Conservation (phyloP, 1,140 invertebrate species). For the Drosophila aff. region DNA sequence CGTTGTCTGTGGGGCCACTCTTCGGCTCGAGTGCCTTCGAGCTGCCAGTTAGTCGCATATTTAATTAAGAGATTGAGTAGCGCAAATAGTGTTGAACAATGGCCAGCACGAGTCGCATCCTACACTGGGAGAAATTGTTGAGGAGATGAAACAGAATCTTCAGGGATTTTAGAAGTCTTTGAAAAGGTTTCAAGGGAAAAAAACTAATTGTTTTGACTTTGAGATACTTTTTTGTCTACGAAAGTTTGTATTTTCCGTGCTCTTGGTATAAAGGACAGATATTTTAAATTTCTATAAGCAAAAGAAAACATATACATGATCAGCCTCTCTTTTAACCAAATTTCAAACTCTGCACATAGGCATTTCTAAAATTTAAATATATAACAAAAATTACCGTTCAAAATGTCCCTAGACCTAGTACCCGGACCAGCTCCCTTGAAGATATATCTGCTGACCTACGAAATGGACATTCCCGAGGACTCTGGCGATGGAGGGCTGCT, state of each 20-base stretch:
- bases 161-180: neutral
- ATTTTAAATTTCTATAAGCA: no score
- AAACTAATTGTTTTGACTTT: neutral
- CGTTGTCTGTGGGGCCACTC: conserved; percentile 54
- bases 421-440: neutral
- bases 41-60: conserved; percentile 75
- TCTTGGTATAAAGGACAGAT: neutral
- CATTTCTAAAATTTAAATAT: neutral
- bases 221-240: no score
- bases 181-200: neutral
- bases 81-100: conserved; percentile 80
- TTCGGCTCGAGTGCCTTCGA: conserved; percentile 29
- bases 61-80: conserved; percentile 84
- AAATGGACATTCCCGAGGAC: conserved; percentile 20
- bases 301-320: neutral
- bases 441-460: conserved; percentile 41
- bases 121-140: conserved; percentile 51
- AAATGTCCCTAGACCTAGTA: conserved; percentile 32
- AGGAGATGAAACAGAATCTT: neutral
- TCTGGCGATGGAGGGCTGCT: conserved; percentile 3
- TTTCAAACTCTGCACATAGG: neutral
- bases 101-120: conserved; percentile 65
- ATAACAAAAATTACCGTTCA: neutral
- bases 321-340: neutral
- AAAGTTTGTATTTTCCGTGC: neutral